Evolutionary conservation across 2,113 vertebrate species (phyloP).

Genomic region (Syrmaticus mikado): DNA sequence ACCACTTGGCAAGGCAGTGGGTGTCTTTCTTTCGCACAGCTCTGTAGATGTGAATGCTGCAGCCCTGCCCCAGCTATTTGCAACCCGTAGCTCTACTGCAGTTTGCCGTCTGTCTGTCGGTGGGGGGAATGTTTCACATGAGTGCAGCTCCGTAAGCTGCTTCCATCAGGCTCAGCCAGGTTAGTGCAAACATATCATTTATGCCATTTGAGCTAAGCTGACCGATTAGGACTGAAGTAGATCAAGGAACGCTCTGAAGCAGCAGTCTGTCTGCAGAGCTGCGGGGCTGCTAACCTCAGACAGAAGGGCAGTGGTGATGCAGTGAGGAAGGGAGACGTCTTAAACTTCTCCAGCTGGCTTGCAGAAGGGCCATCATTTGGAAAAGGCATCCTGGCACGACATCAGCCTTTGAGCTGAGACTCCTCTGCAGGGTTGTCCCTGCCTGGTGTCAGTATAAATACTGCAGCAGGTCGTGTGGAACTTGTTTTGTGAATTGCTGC

Average conservation of each 20-base stretch:
- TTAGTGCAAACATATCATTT: background rate
- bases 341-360: background rate
- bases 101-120: background rate
- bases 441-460: rapidly evolving
- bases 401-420: background rate
- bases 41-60: background rate
- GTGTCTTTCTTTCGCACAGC: rapidly evolving
- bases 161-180: background rate
- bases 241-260: background rate
- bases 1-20: background rate
- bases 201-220: background rate
- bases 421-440: background rate
- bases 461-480: background rate
- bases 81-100: rapidly evolving
- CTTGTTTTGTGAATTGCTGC: background rate
- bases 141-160: background rate
- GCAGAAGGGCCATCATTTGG: background rate
- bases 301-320: background rate
- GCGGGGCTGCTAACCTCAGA: background rate
- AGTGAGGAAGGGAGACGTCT: rapidly evolving
- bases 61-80: background rate
- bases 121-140: background rate
- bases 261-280: background rate
- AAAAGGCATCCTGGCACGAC: rapidly evolving
- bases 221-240: background rate